These are phyloP conservation scores for Chelonus formosanus DNA, from an alignment of 2,888 invertebrate species.

Conservation along the genomic window DNA sequence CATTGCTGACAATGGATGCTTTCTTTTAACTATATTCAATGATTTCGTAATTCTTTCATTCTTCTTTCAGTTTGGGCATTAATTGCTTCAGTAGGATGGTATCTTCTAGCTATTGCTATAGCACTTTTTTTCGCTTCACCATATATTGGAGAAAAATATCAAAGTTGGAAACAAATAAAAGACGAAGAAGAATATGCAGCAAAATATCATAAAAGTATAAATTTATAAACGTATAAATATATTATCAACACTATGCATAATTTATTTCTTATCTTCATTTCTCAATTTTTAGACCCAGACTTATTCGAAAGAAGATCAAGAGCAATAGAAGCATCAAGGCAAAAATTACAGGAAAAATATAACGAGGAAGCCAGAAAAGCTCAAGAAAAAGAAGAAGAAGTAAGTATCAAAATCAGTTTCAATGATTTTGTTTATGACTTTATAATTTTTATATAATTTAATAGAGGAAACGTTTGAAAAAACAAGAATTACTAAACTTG, in stretches of 20 bases:
- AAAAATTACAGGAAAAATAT: conserved; percentile 65
- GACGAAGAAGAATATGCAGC: conserved; percentile 63
- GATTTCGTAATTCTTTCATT: not conserved
- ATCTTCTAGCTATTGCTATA: conserved; percentile 53
- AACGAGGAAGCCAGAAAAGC: conserved; percentile 54
- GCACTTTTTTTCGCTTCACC: conserved; percentile 56
- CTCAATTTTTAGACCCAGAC: conserved; percentile 63
- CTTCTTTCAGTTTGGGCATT: conserved; percentile 47
- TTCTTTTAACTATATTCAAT: too few species aligned
- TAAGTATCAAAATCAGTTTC: conserved; percentile 37
- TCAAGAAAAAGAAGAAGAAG: conserved; percentile 60
- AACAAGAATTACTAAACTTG: conserved; percentile 53
- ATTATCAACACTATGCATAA: conserved; percentile 14
- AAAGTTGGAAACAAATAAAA: conserved; percentile 54
- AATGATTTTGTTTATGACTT: not conserved
- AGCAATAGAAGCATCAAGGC: conserved; percentile 60
- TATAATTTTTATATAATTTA: conserved; percentile 30
- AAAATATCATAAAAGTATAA: conserved; percentile 66
- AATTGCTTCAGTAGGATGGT: conserved; percentile 62
- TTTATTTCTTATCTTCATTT: conserved; percentile 17
- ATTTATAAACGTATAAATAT: not conserved
- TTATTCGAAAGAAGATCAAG: conserved; percentile 55
- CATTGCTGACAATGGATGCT: too few species aligned
- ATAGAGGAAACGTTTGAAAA: conserved; percentile 57
- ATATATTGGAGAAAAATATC: conserved; percentile 56